phyloP scores from a whole-genome alignment of 2,797 vertebrate genomes.

The Anguilla anguilla region DNA sequence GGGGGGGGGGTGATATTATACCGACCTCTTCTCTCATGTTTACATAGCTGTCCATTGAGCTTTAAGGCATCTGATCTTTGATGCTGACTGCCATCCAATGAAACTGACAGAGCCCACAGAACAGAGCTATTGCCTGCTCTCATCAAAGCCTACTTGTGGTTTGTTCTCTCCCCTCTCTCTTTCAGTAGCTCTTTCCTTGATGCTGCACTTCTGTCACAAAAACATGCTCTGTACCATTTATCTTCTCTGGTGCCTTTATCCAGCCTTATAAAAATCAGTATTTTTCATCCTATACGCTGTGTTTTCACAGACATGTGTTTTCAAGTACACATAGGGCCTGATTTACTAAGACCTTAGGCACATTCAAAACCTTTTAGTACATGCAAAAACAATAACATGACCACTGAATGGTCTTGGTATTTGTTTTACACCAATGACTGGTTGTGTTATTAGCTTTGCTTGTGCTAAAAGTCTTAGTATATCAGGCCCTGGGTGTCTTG shows the following conservation, averaged over 20 bases:
- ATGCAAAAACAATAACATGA: no score
- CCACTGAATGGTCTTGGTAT: no score
- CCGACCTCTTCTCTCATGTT: background rate
- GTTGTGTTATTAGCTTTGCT: no score
- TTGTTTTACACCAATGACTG: no score
- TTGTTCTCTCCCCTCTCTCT: background rate
- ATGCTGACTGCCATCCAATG: background rate
- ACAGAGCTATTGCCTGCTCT: background rate
- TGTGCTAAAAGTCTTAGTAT: no score
- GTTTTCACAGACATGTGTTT: background rate
- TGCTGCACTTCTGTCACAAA: background rate
- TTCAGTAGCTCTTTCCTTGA: background rate
- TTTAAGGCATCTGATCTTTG: background rate
- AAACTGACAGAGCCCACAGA: background rate
- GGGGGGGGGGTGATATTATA: background rate
- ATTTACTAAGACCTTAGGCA: no score
- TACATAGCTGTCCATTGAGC: background rate
- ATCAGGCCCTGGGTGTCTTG: no score
- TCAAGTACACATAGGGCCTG: background rate
- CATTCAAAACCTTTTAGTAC: no score
- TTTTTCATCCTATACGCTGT: background rate
- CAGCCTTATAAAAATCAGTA: background rate
- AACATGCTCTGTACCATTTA: background rate
- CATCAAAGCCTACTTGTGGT: background rate
- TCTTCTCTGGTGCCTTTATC: background rate